phyloP scores from a whole-genome alignment of 2,888 invertebrate genomes.

The Trachelus troglodyta region DNA sequence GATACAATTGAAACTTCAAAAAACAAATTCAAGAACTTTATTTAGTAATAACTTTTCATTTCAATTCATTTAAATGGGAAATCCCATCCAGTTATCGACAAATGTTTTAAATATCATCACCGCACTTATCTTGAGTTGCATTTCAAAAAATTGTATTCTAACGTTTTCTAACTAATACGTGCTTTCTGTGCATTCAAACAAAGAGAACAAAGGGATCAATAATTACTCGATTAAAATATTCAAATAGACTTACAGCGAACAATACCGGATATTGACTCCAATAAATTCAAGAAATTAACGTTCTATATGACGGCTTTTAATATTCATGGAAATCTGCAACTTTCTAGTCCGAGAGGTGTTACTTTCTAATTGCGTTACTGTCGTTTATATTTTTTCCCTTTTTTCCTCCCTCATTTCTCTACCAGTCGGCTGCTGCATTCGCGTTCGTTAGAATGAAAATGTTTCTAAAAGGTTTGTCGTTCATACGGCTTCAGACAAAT shows the following conservation, averaged over 20 bases:
- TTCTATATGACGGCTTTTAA: not conserved
- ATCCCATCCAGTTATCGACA: not conserved
- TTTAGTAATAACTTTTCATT: not conserved
- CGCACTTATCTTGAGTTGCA: not conserved
- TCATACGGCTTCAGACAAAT: conserved; percentile 44
- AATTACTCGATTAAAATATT: not conserved
- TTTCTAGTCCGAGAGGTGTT: not conserved
- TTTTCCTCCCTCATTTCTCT: not conserved
- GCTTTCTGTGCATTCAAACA: not conserved
- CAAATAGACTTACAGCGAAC: not conserved
- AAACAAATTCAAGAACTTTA: not conserved
- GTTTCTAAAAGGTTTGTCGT: conserved; percentile 37
- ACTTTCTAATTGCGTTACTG: not conserved
- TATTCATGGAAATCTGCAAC: not conserved
- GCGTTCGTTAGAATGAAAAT: conserved; percentile 2
- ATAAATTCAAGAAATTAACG: not conserved
- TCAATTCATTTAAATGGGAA: not conserved
- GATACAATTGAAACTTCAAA: not conserved
- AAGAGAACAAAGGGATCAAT: not conserved
- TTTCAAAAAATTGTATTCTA: not conserved
- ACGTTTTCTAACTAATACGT: not conserved
- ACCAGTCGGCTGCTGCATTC: not conserved
- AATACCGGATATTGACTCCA: not conserved
- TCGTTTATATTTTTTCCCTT: not conserved
- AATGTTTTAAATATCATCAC: not conserved